Evolutionary conservation across 2,797 vertebrate genomes (phyloP).

Genomic region (Chaunax sp.): DNA sequence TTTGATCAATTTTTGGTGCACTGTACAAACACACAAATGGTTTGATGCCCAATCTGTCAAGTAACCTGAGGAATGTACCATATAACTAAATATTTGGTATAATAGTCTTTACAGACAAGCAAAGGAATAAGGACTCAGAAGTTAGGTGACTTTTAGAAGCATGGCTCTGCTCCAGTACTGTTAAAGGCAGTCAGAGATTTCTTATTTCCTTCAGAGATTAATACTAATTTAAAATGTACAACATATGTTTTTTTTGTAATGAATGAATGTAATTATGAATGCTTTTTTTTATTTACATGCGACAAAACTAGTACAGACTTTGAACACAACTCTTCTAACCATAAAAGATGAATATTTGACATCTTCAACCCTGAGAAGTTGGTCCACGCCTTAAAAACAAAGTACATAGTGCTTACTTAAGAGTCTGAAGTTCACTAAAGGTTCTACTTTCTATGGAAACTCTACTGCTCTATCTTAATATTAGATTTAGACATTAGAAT

Average conservation of each 20-base stretch:
- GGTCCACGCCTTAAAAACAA: conserved; percentile 49
- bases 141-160: conserved; percentile 38
- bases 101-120: conserved; percentile 44
- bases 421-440: conserved; percentile 38
- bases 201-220: conserved; percentile 17
- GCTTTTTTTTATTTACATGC: conserved; percentile 47
- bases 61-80: conserved; percentile 25
- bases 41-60: conserved; percentile 14
- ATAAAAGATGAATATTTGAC: conserved; percentile 29
- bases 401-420: conserved; percentile 17
- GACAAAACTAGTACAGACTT: conserved; percentile 14
- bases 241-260: conserved; percentile 7
- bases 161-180: conserved; percentile 28
- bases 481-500: conserved; percentile 9
- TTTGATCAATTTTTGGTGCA: not conserved
- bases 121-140: conserved; percentile 45
- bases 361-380: conserved; percentile 41
- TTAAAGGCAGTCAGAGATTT: conserved; percentile 20
- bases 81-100: conserved; percentile 41
- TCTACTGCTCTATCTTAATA: conserved; percentile 1
- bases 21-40: conserved; percentile 15
- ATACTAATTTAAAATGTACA: conserved; percentile 26
- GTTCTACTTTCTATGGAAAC: conserved; percentile 19
- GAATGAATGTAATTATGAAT: conserved; percentile 22
- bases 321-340: conserved; percentile 10